These are phyloP conservation scores for Centropristis striata DNA, from an alignment of 2,113 vertebrate genomes.

Conservation along the genomic window DNA sequence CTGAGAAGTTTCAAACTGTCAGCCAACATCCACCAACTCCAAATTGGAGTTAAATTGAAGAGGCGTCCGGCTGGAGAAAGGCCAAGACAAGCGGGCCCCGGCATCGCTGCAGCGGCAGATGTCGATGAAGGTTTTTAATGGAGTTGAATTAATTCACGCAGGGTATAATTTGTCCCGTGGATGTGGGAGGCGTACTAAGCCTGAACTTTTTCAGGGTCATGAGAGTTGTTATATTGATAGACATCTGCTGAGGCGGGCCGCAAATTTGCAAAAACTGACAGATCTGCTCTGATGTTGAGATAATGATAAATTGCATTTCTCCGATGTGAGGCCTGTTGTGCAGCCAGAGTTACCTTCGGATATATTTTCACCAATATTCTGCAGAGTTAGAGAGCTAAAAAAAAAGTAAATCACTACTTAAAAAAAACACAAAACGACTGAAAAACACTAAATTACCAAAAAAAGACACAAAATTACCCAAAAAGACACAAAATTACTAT, in stretches of 20 bases:
- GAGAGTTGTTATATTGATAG: conserved; percentile 60
- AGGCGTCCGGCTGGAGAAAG: conserved; percentile 74
- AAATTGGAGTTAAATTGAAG: conserved; percentile 84
- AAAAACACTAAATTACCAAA: too few species aligned
- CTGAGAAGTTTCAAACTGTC: conserved; percentile 85
- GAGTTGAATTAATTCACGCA: conserved; percentile 75
- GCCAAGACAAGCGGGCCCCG: conserved; percentile 79
- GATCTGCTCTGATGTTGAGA: conserved; percentile 53
- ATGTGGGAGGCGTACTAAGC: conserved; percentile 59
- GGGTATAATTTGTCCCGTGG: conserved; percentile 69
- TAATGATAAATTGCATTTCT: conserved; percentile 64
- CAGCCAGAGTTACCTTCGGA: conserved; percentile 10
- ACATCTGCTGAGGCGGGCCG: conserved; percentile 70
- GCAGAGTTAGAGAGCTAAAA: background rate
- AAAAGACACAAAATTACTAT: too few species aligned
- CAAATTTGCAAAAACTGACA: conserved; percentile 62
- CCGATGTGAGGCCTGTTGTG: conserved; percentile 7
- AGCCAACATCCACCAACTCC: conserved; percentile 84
- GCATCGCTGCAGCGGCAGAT: conserved; percentile 71
- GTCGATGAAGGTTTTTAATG: conserved; percentile 77
- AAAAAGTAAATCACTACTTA: background rate
- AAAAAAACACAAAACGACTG: too few species aligned
- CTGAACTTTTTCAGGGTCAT: conserved; percentile 66
- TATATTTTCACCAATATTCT: conserved; percentile 3
- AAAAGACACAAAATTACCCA: too few species aligned